A percentile compares a stretch with the other conserved stretches of the same genome.
phyloP scores from a whole-genome alignment of 1,140 invertebrate species.

The Plutomurus gul region DNA sequence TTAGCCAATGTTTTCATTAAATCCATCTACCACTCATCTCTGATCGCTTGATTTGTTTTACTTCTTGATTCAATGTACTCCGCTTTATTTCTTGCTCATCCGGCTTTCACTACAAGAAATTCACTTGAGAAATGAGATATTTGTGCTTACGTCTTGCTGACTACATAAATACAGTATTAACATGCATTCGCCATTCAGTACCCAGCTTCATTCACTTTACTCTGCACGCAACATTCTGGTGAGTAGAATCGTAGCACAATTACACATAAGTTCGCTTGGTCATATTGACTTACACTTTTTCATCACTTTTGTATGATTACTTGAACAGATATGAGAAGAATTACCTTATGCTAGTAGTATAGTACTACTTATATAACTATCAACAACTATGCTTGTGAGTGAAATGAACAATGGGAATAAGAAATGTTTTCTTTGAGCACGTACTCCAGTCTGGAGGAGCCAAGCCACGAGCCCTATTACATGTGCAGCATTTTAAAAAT shows the following conservation, averaged over 20 bases:
- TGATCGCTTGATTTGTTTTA: not conserved
- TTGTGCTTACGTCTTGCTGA: too few relatives aligned
- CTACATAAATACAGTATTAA: too few relatives aligned
- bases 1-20: not conserved
- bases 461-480: conserved; percentile 23
- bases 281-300: too few relatives aligned
- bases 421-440: conserved; percentile 19
- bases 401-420: conserved; percentile 14
- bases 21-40: not conserved
- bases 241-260: too few relatives aligned
- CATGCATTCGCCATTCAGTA: too few relatives aligned
- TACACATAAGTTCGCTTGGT: too few relatives aligned
- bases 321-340: too few relatives aligned
- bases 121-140: conserved; percentile 14
- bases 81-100: not conserved
- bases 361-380: too few relatives aligned
- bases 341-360: too few relatives aligned
- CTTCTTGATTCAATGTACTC: not conserved
- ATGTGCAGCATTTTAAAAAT: conserved; percentile 37
- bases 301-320: too few relatives aligned
- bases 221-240: too few relatives aligned
- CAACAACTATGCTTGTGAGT: not conserved
- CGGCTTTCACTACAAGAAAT: not conserved
- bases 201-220: too few relatives aligned
- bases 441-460: not conserved